phyloP scores from a whole-genome alignment of 1,140 invertebrate species.

The Anastatus disparis region DNA sequence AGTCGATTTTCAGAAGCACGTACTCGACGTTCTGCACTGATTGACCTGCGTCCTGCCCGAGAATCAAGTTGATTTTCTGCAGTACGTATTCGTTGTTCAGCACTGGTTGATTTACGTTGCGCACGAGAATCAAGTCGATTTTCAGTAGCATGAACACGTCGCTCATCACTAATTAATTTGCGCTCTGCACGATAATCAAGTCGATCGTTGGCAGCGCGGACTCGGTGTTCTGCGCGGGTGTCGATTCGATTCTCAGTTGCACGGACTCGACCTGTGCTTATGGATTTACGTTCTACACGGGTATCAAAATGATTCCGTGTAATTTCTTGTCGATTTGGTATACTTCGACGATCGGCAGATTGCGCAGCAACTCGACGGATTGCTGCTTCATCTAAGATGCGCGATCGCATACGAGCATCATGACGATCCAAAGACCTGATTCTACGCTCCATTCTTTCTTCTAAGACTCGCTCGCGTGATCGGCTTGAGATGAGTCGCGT shows the following conservation, averaged over 20 bases:
- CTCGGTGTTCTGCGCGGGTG: not conserved
- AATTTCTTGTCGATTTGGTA: not conserved
- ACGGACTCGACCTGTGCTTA: not conserved
- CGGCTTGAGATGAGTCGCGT: not conserved
- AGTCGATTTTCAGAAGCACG: conserved; percentile 8
- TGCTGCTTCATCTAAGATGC: too few relatives aligned
- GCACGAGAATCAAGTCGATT: not conserved
- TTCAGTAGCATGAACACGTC: not conserved
- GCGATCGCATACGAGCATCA: not conserved
- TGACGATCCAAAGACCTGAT: not conserved
- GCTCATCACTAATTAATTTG: not conserved
- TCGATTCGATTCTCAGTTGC: not conserved
- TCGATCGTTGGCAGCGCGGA: not conserved
- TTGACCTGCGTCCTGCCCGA: not conserved
- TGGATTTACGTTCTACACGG: too few relatives aligned
- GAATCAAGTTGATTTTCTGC: not conserved
- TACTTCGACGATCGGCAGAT: not conserved
- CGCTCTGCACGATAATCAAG: not conserved
- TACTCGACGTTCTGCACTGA: not conserved
- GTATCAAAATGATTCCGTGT: not conserved
- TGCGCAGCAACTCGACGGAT: not conserved
- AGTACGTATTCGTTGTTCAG: not conserved
- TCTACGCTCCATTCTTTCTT: not conserved
- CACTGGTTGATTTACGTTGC: not conserved
- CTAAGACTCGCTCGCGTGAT: not conserved